Evolutionary conservation across 2,888 invertebrate genomes (phyloP), one percentile per base, ranked within the genome.

Genomic region (Dicranocentrus wangi): DNA sequence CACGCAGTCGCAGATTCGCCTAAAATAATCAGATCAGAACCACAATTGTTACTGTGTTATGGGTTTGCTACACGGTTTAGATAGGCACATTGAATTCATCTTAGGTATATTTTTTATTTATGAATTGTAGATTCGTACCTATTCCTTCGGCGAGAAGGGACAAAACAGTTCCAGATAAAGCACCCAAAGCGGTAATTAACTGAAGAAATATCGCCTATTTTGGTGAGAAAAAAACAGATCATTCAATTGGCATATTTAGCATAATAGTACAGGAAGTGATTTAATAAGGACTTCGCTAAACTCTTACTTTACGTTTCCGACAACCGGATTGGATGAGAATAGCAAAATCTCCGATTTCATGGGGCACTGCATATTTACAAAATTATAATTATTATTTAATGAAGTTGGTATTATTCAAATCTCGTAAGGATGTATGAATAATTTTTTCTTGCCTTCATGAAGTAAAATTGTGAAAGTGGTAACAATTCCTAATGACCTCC

Each of bases 341-440:
- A 15, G 99, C 99, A 91, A 98, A 99, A 89, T 99, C 99, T 47
- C 99, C 99, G 88, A 99, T 98, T 90, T 99, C 99, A 90, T 99
- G 99, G 42, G 99, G 99, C 83, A 99, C 87, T 78, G 42, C 2
- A 71, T 51, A 39, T 21, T 19, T 32, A 21, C 5, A 53, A 53
- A 53, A n/a, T 13, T 39, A 13, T 39, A 39, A 13, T 8, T 8
- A 7, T 7, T 39, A 39, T 39, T 39, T 39, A 39, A 39, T 7
- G 7, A 39, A 13, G 39, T 39, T 39, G 39, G n/a, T n/a, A n/a
- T n/a, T 39, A 39, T 39, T 8, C 7, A 39, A 13, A 7, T 39
- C 13, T 13, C 7, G 7, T 39, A 39, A 39, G 39, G 7, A 39
- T 7, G 39, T 39, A 7, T 13, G 13, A 13, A 8, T 39, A 8